A percentile compares a stretch with the other conserved stretches of the same genome.
Evolutionary conservation across 2,888 invertebrate species (phyloP).

Genomic region (Hydrotaea diabolus): DNA sequence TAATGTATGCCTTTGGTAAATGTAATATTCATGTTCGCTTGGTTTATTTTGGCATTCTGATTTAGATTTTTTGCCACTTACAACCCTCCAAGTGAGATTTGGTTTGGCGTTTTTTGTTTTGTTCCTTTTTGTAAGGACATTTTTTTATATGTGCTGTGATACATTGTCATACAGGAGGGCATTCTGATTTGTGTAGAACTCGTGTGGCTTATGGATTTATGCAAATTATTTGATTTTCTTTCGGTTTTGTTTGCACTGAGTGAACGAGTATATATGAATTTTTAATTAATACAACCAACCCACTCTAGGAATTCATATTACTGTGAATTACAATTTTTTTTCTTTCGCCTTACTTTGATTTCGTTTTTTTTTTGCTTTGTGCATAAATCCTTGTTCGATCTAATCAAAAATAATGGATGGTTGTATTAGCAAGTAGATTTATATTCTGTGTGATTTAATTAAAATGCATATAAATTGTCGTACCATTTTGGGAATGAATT

Average conservation of each 20-base stretch:
- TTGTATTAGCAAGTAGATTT: slow-evolving; percentile 3
- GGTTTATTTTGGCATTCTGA: slow-evolving; percentile 7
- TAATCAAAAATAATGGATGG: slow-evolving; percentile 48
- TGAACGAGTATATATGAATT: slow-evolving; percentile 18
- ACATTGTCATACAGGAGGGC: not conserved
- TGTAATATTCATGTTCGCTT: slow-evolving; percentile 62
- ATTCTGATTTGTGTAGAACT: not conserved
- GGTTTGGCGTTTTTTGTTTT: not conserved
- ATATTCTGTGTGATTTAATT: slow-evolving; percentile 36
- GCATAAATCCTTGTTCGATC: not conserved
- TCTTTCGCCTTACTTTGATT: slow-evolving; percentile 7
- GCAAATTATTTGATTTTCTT: slow-evolving; percentile 52
- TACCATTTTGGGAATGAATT: slow-evolving; percentile 37
- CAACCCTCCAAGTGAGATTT: slow-evolving; percentile 1
- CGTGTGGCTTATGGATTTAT: slow-evolving; percentile 51
- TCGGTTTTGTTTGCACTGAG: slow-evolving; percentile 19
- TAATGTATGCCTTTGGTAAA: slow-evolving; percentile 65
- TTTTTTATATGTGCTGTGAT: not conserved
- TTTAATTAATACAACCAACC: slow-evolving; percentile 59
- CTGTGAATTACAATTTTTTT: slow-evolving; percentile 37
- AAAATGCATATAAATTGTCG: slow-evolving; percentile 31
- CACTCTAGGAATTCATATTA: slow-evolving; percentile 55
- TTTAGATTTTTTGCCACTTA: slow-evolving; percentile 35
- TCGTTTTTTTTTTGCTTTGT: slow-evolving; percentile 3
- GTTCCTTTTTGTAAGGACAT: not conserved